Evolutionary conservation across 2,797 vertebrate genomes (phyloP), one percentile per base, ranked within the genome.

Genomic region (Sebastes minor): DNA sequence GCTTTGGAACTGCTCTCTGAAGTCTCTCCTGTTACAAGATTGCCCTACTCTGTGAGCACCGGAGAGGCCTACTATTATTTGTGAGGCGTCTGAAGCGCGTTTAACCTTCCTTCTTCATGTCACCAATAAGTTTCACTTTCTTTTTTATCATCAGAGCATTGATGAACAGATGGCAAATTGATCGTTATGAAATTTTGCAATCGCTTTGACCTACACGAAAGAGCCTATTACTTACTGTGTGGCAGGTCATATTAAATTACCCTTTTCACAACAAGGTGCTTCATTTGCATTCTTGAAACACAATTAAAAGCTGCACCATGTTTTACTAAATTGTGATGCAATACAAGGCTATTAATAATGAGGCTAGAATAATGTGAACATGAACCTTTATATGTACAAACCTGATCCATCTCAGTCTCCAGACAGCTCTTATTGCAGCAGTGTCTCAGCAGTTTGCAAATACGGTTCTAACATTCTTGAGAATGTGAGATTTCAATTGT

Each of bases 401-500:
- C n/a, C 35, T 16, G 20, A 71, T 60, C 56, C 33, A 61, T 60
- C 33, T 57, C 8, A 49, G 46, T 73, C 56, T 76, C 11, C 10
- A 42, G 38, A 28, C 16, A 55, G 49, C 53, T 55, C 35, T 73
- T 57, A 66, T 80, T 77, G 65, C 55, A 62, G 61, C 60, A 27
- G 11, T 42, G 62, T 69, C 55, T 76, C 60, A 61, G 30, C 30
- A 35, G 71, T 65, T 88, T 71, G 57, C 49, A 71, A 84, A 75
- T 69, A 55, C 71, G 38, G 46, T 81, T 75, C 71, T 63, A 78
- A 79, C 70, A 75, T 52, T 68, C 42, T 28, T 78, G 67, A 73
- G 77, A 53, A 70, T 61, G 59, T 56, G 20, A 56, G 9, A 67
- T 68, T 55, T 55, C 22, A 61, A 49, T 82, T 74, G 71, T 80